These are phyloP conservation scores for Catharus bicknelli DNA, from an alignment of 2,113 vertebrate genomes.

Conservation along the genomic window DNA sequence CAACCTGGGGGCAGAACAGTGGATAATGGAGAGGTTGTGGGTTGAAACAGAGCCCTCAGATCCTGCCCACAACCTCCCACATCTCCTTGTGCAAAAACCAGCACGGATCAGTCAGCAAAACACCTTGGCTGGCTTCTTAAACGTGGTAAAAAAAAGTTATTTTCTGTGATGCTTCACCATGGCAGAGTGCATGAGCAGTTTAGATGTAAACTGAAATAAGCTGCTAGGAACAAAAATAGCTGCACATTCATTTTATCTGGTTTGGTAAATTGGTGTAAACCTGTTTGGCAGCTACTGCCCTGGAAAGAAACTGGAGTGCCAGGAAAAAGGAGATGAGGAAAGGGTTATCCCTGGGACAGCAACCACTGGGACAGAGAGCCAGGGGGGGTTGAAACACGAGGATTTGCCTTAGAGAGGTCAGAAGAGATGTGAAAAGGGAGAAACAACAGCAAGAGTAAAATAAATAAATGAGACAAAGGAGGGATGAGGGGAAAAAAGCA, in stretches of 20 bases:
- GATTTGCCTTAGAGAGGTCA: background rate
- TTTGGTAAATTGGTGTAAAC: background rate
- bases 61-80: background rate
- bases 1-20: background rate
- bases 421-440: background rate
- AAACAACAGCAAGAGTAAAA: background rate
- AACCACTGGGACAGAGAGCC: background rate
- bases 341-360: background rate
- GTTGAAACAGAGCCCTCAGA: background rate
- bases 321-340: background rate
- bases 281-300: background rate
- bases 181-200: background rate
- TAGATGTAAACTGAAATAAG: slow-evolving; percentile 8
- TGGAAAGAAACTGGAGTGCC: background rate
- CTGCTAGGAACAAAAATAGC: background rate
- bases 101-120: background rate
- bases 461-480: background rate
- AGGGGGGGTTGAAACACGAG: accelerated
- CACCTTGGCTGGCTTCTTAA: background rate
- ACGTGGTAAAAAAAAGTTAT: background rate
- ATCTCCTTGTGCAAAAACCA: background rate
- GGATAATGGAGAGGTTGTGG: background rate
- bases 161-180: background rate
- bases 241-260: background rate
- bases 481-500: background rate